These are phyloP conservation scores for Callitettix versicolor DNA, from an alignment of 1,140 invertebrate species.

Conservation along the genomic window DNA sequence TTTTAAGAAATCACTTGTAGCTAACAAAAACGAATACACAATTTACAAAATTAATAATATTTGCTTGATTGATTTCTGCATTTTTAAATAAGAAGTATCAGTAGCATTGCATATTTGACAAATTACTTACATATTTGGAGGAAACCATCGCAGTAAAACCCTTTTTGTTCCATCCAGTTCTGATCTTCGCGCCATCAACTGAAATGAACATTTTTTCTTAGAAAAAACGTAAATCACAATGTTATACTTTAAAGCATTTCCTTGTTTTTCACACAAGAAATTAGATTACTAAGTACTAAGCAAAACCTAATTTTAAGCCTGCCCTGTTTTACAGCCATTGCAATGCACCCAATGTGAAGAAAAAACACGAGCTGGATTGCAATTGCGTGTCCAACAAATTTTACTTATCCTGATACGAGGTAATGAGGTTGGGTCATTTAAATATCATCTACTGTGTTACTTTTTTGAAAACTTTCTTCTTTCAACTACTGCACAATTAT, in stretches of 20 bases:
- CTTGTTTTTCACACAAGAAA: constrained; percentile 2
- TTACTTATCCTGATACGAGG: too few relatives aligned
- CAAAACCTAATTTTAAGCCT: not conserved
- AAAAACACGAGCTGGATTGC: not conserved
- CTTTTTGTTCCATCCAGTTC: constrained; percentile 46
- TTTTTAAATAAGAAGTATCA: too few relatives aligned
- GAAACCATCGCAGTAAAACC: constrained; percentile 56
- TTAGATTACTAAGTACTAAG: not conserved
- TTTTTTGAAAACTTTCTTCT: too few relatives aligned
- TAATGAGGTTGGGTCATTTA: too few relatives aligned
- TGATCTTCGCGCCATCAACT: constrained; percentile 50
- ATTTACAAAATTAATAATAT: too few relatives aligned
- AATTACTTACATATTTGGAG: constrained; percentile 54
- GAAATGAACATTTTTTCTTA: constrained; percentile 13
- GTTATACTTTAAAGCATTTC: not conserved
- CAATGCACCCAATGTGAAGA: not conserved
- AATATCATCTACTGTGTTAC: too few relatives aligned
- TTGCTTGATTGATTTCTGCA: too few relatives aligned
- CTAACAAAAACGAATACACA: too few relatives aligned
- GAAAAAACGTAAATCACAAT: constrained; percentile 6
- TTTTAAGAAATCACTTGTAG: too few relatives aligned
- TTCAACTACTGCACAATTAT: too few relatives aligned
- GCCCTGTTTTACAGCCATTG: not conserved
- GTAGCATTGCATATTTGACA: too few relatives aligned
- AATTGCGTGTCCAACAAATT: too few relatives aligned